phyloP scores from a whole-genome alignment of 1,140 invertebrate species.

The Drosophila pectinifera region DNA sequence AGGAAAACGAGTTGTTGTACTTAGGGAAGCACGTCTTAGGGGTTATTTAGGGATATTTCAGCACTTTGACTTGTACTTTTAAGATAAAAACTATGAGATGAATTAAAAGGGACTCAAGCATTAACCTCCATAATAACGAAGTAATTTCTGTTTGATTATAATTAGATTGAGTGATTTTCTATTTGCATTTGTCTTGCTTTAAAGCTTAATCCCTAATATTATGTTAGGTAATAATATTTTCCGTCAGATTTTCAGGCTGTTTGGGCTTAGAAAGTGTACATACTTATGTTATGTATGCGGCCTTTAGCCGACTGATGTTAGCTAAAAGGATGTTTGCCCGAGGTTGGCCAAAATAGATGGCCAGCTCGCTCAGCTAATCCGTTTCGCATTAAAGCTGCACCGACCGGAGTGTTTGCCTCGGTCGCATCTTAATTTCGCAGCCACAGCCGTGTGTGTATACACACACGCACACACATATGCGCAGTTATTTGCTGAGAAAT shows the following conservation, averaged over 20 bases:
- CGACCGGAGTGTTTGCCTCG: slow-evolving; percentile 30
- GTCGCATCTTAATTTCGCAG: slow-evolving; percentile 47
- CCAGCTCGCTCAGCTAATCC: slow-evolving; percentile 26
- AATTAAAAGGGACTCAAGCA: no score
- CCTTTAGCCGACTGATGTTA: background rate
- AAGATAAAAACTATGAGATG: no score
- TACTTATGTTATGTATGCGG: background rate
- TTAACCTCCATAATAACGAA: background rate
- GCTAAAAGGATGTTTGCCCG: background rate
- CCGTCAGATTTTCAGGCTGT: background rate
- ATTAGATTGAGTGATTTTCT: background rate
- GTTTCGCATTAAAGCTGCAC: slow-evolving; percentile 44
- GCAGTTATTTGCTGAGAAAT: slow-evolving; percentile 51
- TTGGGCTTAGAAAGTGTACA: background rate
- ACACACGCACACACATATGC: background rate
- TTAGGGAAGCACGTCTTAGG: background rate
- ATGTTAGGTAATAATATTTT: background rate
- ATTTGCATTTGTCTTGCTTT: background rate
- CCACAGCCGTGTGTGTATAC: slow-evolving; percentile 15
- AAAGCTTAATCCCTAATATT: background rate
- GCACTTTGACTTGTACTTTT: no score
- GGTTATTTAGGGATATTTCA: background rate
- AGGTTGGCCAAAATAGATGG: slow-evolving; percentile 17
- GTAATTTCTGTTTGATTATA: background rate
- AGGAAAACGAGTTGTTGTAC: background rate